These are phyloP conservation scores for Cantharis nigra DNA, from an alignment of 2,888 invertebrate genomes.

Conservation along the genomic window DNA sequence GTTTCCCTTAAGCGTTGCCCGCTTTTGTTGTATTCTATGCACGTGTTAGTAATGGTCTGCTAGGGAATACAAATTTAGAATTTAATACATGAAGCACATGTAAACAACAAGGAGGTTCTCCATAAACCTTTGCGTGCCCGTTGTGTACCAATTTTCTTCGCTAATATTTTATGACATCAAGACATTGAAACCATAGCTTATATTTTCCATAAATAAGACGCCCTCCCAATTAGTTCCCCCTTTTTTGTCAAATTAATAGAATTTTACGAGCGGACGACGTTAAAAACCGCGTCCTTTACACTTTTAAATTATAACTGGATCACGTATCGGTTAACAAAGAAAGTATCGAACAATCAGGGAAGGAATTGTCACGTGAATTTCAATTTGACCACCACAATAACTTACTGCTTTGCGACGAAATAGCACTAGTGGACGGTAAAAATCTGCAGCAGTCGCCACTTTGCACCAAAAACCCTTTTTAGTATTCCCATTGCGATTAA, in stretches of 20 bases:
- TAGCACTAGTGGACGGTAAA: slow-evolving; percentile 14
- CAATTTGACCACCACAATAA: slow-evolving; percentile 27
- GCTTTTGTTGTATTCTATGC: slow-evolving; percentile 26
- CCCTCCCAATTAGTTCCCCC: too few species aligned
- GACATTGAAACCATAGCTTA: neutral
- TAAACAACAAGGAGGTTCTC: slow-evolving; percentile 23
- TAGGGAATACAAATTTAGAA: slow-evolving; percentile 28
- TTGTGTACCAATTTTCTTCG: slow-evolving; percentile 16
- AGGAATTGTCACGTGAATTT: slow-evolving; percentile 25
- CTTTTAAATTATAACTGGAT: neutral
- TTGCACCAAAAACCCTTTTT: slow-evolving; percentile 26
- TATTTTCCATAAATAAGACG: neutral
- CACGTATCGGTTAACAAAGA: slow-evolving; percentile 3
- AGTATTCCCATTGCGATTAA: slow-evolving; percentile 20
- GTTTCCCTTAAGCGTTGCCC: slow-evolving; percentile 16
- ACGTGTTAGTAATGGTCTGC: slow-evolving; percentile 28
- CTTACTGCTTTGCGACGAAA: slow-evolving; percentile 24
- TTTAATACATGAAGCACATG: slow-evolving; percentile 26
- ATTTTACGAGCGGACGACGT: neutral
- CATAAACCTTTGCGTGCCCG: slow-evolving; percentile 18
- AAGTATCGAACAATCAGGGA: slow-evolving; percentile 15
- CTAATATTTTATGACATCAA: slow-evolving; percentile 12
- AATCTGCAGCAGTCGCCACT: slow-evolving; percentile 29
- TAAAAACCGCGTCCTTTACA: neutral
- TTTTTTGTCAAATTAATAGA: neutral